Percentiles rank a stretch among this genome's conserved stretches.
These are phyloP conservation scores for Raja brachyura DNA, from an alignment of 2,113 vertebrate genomes.

Conservation along the genomic window DNA sequence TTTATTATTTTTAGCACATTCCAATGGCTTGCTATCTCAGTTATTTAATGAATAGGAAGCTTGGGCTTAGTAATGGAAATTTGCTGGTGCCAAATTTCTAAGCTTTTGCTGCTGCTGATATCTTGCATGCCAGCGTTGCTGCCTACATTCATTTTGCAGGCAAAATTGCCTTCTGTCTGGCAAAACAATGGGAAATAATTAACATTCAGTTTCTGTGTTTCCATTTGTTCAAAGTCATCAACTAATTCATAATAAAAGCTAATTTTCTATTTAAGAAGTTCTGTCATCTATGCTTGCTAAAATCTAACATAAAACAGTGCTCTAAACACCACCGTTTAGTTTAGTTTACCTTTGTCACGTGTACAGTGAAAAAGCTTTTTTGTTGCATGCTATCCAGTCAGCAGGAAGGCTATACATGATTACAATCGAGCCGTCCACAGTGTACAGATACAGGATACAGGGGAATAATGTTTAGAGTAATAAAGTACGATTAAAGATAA, in stretches of 20 bases:
- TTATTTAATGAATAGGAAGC: neutral
- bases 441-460: no score
- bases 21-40: neutral
- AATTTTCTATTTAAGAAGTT: neutral
- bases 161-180: neutral
- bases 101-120: neutral
- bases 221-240: neutral
- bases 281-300: neutral
- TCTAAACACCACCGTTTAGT: neutral
- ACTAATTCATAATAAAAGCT: neutral
- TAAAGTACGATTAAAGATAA: no score
- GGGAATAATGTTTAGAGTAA: no score
- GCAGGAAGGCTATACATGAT: no score
- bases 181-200: neutral
- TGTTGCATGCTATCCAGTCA: no score
- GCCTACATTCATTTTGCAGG: neutral
- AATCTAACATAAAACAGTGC: neutral
- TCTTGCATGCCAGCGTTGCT: neutral
- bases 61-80: neutral
- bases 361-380: no score
- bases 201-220: neutral
- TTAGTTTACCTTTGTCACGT: no score
- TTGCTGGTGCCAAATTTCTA: neutral
- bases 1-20: neutral
- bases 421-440: no score